These are phyloP conservation scores for Thelaira solivaga DNA, from an alignment of 2,888 invertebrate species.

Conservation along the genomic window DNA sequence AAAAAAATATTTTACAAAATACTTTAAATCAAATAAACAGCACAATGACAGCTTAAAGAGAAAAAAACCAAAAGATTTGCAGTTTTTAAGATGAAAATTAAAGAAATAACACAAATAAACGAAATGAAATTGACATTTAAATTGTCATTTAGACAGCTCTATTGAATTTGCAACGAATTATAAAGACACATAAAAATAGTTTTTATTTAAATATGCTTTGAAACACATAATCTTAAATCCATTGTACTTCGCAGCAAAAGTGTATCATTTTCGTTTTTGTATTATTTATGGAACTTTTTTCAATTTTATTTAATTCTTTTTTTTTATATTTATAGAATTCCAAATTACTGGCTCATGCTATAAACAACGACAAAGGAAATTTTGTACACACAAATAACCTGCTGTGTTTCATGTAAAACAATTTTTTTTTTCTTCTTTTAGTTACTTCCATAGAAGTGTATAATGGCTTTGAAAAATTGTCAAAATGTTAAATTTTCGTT, in stretches of 20 bases:
- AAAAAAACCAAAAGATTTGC: too few relatives aligned
- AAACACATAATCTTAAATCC: background rate
- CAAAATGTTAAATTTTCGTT: slow-evolving; percentile 29
- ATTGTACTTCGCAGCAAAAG: too few relatives aligned
- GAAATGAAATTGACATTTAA: slow-evolving; percentile 63
- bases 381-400: slow-evolving; percentile 27
- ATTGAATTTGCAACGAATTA: slow-evolving; percentile 40
- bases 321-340: slow-evolving; percentile 11
- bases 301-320: too few relatives aligned
- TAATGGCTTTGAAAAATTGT: slow-evolving; percentile 21
- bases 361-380: background rate
- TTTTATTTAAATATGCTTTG: background rate
- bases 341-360: slow-evolving; percentile 1
- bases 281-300: too few relatives aligned
- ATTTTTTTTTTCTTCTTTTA: slow-evolving; percentile 7
- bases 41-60: slow-evolving; percentile 19
- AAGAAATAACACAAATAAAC: slow-evolving; percentile 16
- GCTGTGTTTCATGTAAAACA: slow-evolving; percentile 31
- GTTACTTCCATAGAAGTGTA: slow-evolving; percentile 8
- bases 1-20: too few relatives aligned
- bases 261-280: too few relatives aligned
- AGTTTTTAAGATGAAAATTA: slow-evolving; percentile 31
- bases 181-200: slow-evolving; percentile 16
- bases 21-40: too few relatives aligned
- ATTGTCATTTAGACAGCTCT: slow-evolving; percentile 59